phyloP scores from a whole-genome alignment of 2,113 vertebrate genomes.

The Sisor rabdophorus region DNA sequence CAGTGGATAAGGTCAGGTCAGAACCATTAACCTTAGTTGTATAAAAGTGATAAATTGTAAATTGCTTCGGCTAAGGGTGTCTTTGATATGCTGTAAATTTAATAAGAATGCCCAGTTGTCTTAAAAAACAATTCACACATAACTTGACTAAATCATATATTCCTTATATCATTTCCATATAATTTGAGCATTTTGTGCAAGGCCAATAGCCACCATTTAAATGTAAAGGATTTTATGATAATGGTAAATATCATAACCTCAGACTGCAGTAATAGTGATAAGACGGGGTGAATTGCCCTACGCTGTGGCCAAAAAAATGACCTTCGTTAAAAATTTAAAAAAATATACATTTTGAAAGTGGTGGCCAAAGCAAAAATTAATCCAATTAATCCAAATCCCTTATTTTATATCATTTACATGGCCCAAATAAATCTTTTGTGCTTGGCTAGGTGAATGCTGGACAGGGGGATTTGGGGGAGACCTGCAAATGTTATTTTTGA shows the following conservation, averaged over 20 bases:
- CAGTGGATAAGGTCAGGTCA: too few relatives aligned
- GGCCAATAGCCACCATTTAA: background rate
- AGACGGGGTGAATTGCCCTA: conserved; percentile 35
- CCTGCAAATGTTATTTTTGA: conserved; percentile 24
- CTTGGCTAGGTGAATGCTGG: conserved; percentile 30
- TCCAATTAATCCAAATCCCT: conserved; percentile 40
- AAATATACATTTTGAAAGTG: too few relatives aligned
- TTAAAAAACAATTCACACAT: too few relatives aligned
- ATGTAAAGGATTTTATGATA: conserved; percentile 33
- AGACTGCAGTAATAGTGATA: conserved; percentile 39
- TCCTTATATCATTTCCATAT: too few relatives aligned
- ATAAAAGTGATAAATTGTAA: too few relatives aligned
- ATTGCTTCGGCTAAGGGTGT: too few relatives aligned
- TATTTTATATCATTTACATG: conserved; percentile 16
- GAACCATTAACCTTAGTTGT: too few relatives aligned
- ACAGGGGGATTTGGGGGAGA: background rate
- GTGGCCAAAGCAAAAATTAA: conserved; percentile 41
- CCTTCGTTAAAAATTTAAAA: too few relatives aligned
- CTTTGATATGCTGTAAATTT: too few relatives aligned
- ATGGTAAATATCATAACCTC: conserved; percentile 33
- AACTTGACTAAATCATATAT: too few relatives aligned
- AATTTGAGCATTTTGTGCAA: too few relatives aligned
- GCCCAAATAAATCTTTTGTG: conserved; percentile 43
- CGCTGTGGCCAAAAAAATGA: conserved; percentile 24
- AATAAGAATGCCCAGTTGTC: too few relatives aligned